Base-by-base conservation (phyloP, 2,113 vertebrate genomes). In the Triplophysa dalaica region DNA sequence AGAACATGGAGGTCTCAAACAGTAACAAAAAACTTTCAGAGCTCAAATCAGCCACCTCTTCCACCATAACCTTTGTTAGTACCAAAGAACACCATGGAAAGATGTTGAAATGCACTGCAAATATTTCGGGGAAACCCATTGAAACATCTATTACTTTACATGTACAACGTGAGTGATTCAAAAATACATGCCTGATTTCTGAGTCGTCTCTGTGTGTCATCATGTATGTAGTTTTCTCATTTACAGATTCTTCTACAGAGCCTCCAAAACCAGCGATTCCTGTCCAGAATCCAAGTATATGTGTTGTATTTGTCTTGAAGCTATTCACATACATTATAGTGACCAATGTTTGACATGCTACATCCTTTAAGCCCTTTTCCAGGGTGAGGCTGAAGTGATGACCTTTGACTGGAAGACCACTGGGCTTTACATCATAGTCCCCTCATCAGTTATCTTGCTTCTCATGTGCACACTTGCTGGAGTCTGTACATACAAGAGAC, bases 11-110 rank as follows among this genome's bases (percentile, higher is more conserved):
- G n/a, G 85, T 54, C 58, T 52, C 64, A 7, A 8, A 17, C 4
- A 1, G 0, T 0, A 84, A 21, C 29, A 65, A 61, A 74, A 0
- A 2, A 10, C 38, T 65, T 11, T 24, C 70, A 1, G 67, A 0
- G 0, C 22, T 77, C 9, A 58, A 9, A 7, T 85, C 66, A 33
- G 63, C 0, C 5, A 64, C 65, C 0, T 69, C 11, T 41, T 90
- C 88, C 38, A 89, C 81, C 83, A 58, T 90, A 4, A 90, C 85
- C 29, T 89, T 87, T 41, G 83, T 90, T 73, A 83, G 86, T 19
- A 81, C 84, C 75, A 65, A 89, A 48, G 72, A n/a, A 2, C 85
- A 91, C 66, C 3, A 88, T 12, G 77, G 84, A 13, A 86, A 86
- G 80, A 4, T 58, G 75, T 64, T 91, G 80, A 90, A 8, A 24